Evolutionary conservation across 1,140 invertebrate species (phyloP).

Genomic region (Alviniconcha marisindica): DNA sequence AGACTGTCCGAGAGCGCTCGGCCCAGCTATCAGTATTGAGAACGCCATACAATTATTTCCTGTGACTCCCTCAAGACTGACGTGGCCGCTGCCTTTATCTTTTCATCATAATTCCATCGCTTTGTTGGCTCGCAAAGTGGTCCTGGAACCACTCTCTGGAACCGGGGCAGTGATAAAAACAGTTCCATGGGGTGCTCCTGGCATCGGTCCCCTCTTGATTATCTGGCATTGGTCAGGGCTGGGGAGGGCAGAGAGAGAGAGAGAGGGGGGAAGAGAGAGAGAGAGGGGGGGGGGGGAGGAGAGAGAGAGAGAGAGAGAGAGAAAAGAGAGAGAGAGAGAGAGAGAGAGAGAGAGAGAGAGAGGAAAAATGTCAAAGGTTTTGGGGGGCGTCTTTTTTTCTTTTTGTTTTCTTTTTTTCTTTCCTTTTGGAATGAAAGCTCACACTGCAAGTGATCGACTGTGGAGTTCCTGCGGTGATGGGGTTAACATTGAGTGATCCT

Average conservation of each 20-base stretch:
- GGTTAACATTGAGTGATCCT: too few relatives aligned
- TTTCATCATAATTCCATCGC: constrained; percentile 38
- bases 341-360: not conserved
- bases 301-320: constrained; percentile 34
- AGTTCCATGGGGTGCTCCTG: not conserved
- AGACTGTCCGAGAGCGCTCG: too few relatives aligned
- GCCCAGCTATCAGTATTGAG: not conserved
- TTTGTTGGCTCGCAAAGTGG: constrained; percentile 23
- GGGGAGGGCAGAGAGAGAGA: not conserved
- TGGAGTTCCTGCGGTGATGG: too few relatives aligned
- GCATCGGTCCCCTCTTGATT: not conserved
- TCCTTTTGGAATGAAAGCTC: too few relatives aligned
- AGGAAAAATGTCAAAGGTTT: too few relatives aligned
- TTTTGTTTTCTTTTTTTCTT: too few relatives aligned
- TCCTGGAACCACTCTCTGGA: too few relatives aligned
- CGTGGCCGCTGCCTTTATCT: constrained; percentile 21
- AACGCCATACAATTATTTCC: constrained; percentile 40
- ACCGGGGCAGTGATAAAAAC: constrained; percentile 16
- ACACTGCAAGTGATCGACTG: too few relatives aligned
- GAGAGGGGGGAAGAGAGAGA: not conserved
- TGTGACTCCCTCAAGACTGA: constrained; percentile 21
- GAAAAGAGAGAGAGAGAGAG: not conserved
- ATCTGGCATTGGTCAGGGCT: not conserved
- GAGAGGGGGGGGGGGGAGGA: not conserved
- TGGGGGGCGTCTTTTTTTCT: too few relatives aligned